phyloP scores from a whole-genome alignment of 2,888 invertebrate species.

The Linyphia triangularis region DNA sequence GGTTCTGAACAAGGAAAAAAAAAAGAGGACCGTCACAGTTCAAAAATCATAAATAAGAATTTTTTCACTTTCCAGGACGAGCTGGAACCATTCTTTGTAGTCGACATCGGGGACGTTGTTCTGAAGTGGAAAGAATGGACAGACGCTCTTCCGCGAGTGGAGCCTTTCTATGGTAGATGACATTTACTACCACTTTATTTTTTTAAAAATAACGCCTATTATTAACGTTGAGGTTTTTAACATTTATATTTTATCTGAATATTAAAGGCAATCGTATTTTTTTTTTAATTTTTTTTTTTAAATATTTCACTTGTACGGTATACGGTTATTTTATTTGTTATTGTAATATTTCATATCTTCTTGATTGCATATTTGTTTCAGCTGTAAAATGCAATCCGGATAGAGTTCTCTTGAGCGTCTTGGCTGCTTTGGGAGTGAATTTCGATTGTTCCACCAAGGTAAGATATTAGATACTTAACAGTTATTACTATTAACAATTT shows the following conservation, averaged over 20 bases:
- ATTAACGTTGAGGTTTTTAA: neutral
- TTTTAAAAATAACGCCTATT: neutral
- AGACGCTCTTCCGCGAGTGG: conserved; percentile 89
- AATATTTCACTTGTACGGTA: no score
- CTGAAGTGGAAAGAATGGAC: conserved; percentile 91
- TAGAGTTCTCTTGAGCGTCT: conserved; percentile 87
- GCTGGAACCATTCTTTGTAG: conserved; percentile 4
- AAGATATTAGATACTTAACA: conserved; percentile 75
- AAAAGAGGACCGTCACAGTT: neutral
- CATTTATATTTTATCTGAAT: neutral
- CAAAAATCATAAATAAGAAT: neutral
- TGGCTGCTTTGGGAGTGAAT: conserved; percentile 92
- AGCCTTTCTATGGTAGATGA: conserved; percentile 86
- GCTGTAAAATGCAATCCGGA: conserved; percentile 99
- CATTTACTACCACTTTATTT: neutral
- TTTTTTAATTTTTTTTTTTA: neutral
- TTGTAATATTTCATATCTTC: no score
- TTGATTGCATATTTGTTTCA: neutral
- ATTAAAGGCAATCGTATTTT: neutral
- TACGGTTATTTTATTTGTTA: no score
- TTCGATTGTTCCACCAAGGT: conserved; percentile 98
- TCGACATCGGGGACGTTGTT: conserved; percentile 90
- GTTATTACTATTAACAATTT: no score
- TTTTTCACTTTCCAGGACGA: neutral
- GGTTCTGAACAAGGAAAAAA: neutral